These are phyloP conservation scores for Drosophila paulistorum DNA, from an alignment of 1,140 invertebrate species.

Conservation along the genomic window DNA sequence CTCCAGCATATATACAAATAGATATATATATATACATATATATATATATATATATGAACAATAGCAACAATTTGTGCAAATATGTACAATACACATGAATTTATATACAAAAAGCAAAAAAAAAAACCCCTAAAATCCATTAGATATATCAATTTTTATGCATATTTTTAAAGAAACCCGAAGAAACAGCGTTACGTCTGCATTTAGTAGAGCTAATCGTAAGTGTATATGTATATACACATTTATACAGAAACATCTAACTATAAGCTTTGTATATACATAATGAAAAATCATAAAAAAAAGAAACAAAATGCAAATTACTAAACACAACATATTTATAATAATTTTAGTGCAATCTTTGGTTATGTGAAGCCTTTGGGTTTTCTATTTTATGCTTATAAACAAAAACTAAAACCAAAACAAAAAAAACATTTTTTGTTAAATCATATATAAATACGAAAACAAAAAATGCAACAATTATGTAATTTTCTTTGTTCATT, in stretches of 20 bases:
- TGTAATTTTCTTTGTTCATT: conserved; percentile 82
- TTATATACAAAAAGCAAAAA: conserved; percentile 67
- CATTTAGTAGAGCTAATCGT: conserved; percentile 35
- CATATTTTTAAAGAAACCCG: conserved; percentile 58
- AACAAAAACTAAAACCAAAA: too few species aligned
- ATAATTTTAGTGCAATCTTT: conserved; percentile 78
- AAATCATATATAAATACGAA: neutral
- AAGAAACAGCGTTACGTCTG: conserved; percentile 43
- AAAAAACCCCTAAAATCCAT: conserved; percentile 15
- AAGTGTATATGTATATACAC: conserved; percentile 34
- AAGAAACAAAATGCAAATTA: neutral
- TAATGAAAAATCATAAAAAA: neutral
- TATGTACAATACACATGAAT: conserved; percentile 79
- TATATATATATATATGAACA: conserved; percentile 34
- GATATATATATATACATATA: conserved; percentile 34
- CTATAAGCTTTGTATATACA: conserved; percentile 19
- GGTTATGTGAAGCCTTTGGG: conserved; percentile 51
- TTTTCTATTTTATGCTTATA: conserved; percentile 20
- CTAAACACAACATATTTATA: conserved; percentile 54
- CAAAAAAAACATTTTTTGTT: neutral
- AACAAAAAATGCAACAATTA: conserved; percentile 71
- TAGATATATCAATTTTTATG: conserved; percentile 64
- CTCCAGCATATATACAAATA: conserved; percentile 30
- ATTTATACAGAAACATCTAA: neutral
- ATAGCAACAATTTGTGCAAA: conserved; percentile 63